Evolutionary conservation across 92 coral and sea anemone genomes (phyloP), one percentile per base, ranked within the genome.

Genomic region (Zoanthus gigantus): DNA sequence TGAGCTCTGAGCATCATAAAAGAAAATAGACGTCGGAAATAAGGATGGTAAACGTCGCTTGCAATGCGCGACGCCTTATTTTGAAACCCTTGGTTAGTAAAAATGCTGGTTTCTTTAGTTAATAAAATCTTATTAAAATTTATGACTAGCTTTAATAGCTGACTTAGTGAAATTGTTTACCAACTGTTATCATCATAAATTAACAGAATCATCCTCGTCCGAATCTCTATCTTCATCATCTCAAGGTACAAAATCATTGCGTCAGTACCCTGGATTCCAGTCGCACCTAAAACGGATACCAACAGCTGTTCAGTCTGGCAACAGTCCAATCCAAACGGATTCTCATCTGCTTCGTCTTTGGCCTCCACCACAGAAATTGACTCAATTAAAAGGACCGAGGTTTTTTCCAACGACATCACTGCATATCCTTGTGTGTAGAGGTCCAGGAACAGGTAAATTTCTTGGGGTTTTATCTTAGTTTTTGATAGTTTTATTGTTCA

Each of bases 291-390:
- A 89, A 75, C 60, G 52, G 34, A 47, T 77, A 17, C 74, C 93
- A 52, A 68, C 57, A 29, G 53, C 30, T 82, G 58, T 46, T 28
- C 91, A 82, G 69, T 86, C 89, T 15, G 63, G 78, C 30, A 47
- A 84, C 85, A 50, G 85, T 79, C 28, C 87, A 46, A 31, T 48
- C 65, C 77, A 83, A 12, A 89, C 77, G 67, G 98, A 93, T 45
- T 73, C 98, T 3, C 79, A 60, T 13, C 90, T 95, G 32, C 87
- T 68, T 13, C 83, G 57, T 7, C 74, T 96, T 18, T 96, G 99
- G 98, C 99, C 99, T 63, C 78, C 91, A 73, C 99, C 99, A 57
- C 99, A 96, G 85, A 86, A 92, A 44, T 74, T 95, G 82, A 92
- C 92, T 29, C 94, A 95, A 87, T 77, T 92, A 58, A 95, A 89